These are phyloP conservation scores for Branchinecta lynchi DNA, from an alignment of 1,140 invertebrate species.

Conservation along the genomic window DNA sequence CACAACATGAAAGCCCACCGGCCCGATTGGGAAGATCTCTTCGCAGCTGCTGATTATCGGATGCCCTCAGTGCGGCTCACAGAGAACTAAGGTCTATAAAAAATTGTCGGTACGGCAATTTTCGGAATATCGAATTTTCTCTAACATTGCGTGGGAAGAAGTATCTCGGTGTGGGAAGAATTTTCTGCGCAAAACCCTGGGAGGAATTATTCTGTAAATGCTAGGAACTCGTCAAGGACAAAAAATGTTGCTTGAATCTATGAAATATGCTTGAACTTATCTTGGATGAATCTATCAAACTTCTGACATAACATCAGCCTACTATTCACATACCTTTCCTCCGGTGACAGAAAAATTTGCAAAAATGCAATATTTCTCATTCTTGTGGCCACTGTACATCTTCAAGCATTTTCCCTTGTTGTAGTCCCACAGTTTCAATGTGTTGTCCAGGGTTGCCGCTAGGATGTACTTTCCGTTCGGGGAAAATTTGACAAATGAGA, in stretches of 20 bases:
- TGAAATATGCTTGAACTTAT: neutral
- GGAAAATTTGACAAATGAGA: conserved; percentile 99
- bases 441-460: conserved; percentile 94
- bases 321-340: conserved; percentile 59
- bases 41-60: too few relatives aligned
- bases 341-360: conserved; percentile 99
- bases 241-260: conserved; percentile 11
- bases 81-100: too few relatives aligned
- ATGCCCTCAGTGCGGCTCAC: too few relatives aligned
- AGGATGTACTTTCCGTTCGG: conserved; percentile 99
- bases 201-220: too few relatives aligned
- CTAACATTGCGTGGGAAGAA: too few relatives aligned
- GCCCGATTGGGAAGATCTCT: too few relatives aligned
- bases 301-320: neutral
- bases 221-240: neutral
- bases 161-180: too few relatives aligned
- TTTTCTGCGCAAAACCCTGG: too few relatives aligned
- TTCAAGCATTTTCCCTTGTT: conserved; percentile 93
- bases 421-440: conserved; percentile 97
- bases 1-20: too few relatives aligned
- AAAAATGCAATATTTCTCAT: conserved; percentile 99
- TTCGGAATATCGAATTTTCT: too few relatives aligned
- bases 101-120: too few relatives aligned
- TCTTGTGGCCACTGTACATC: conserved; percentile 93
- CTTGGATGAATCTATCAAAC: conserved; percentile 15